Evolutionary conservation across 1,140 invertebrate genomes (phyloP), one percentile per base, ranked within the genome.

Genomic region (Stegodyphus dumicola): DNA sequence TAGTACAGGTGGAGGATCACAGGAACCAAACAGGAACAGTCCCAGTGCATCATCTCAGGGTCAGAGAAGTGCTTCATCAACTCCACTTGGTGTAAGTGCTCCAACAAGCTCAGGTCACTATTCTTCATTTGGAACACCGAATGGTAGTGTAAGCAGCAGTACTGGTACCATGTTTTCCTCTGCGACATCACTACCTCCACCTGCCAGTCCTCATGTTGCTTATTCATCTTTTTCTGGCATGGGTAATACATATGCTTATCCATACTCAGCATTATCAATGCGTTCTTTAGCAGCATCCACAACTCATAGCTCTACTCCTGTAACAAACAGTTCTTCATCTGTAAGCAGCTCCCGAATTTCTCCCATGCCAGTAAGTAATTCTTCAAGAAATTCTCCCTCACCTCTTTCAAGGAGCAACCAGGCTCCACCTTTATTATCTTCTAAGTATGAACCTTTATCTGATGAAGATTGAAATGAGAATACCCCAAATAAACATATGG

Each of bases 401-500:
- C 71, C 86, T 9, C n/a, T 66, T 5, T 64, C 73, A 13, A 54
- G 80, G n/a, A 85, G 15, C 51, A 87, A 80, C 67, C 87, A 96
- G 90, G 94, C 95, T 33, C 95, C 95, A 88, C 95, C 95, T 53
- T 91, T 96, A 73, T 92, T 96, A 88, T 95, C 94, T 18, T 94
- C 94, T 81, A 95, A 96, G 90, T 96, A 96, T 90, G 95, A 96
- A 90, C 94, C 95, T 33, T 92, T 96, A 3, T 96, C 95, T 79
- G 95, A 96, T 91, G 95, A 96, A 91, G 95, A 96, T 92, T 96
- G 79, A 88, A 65, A 69, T 54, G 10, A 9, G 33, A 33, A 33
- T 33, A 33, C 3, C 33, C 33, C 33, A 3, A 33, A 33, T 33
- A 33, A n/a, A 18, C 52, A 17, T 49, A 64, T 48, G 51, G 70